phyloP scores from a whole-genome alignment of 2,113 vertebrate genomes.

The Ovis aries region DNA sequence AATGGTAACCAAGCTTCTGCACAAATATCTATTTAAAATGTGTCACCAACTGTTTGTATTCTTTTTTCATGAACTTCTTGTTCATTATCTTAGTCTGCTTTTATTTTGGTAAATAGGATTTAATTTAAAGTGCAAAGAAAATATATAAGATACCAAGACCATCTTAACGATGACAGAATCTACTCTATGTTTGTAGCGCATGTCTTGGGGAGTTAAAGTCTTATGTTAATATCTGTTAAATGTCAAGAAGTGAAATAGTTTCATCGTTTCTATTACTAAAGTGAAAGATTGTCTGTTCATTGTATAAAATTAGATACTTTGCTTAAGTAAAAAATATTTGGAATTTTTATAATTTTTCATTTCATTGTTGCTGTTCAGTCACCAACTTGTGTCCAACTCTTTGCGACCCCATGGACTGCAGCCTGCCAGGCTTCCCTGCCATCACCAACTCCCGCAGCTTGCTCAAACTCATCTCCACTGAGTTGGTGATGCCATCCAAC shows the following conservation, averaged over 20 bases:
- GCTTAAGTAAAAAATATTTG: background rate
- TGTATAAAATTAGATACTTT: conserved; percentile 28
- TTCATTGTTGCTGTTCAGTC: background rate
- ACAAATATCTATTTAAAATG: background rate
- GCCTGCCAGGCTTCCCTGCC: background rate
- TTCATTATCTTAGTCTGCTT: conserved; percentile 4
- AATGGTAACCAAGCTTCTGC: background rate
- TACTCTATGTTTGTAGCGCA: background rate
- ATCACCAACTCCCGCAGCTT: background rate
- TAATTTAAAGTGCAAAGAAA: conserved; percentile 40
- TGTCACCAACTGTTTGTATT: background rate
- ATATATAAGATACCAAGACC: conserved; percentile 34
- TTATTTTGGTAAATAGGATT: conserved; percentile 25
- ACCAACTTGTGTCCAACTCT: background rate
- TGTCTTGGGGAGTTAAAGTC: conserved; percentile 25
- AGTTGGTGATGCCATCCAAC: background rate
- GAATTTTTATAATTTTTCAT: conserved; percentile 51
- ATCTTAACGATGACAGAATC: conserved; percentile 31
- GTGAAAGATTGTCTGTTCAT: conserved; percentile 30
- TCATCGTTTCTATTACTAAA: conserved; percentile 41
- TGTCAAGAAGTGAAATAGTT: conserved; percentile 38
- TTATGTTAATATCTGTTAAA: background rate
- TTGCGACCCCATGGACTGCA: accelerated
- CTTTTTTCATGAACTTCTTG: background rate
- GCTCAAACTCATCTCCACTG: background rate